Evolutionary conservation across 30 jellyfish, hydroid and myxozoan genomes (phyloP), one percentile per base, ranked within the genome.

Genomic region (Phacellophora camtschatica): DNA sequence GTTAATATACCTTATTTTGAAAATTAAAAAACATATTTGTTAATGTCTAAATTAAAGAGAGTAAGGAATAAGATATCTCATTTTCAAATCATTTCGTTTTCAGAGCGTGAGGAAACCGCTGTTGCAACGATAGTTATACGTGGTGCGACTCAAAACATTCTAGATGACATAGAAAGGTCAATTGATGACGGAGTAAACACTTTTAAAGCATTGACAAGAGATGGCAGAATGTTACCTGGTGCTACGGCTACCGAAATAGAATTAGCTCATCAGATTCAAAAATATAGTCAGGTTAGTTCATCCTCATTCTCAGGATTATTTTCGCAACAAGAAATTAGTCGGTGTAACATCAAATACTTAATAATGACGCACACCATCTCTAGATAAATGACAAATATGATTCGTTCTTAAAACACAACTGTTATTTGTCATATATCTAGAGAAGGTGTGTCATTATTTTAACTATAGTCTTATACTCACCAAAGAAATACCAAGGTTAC

Each of bases 191-290:
- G 98, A 4, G 97, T 95, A 11, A 95, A 95, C 57, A 83, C 98
- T 34, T 95, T 74, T 83, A 95, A 95, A 75, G 96, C 99, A 15
- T 81, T 95, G 46, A 95, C 97, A 45, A 76, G 97, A 62, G 97
- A 95, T 78, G 95, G 83, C 23, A 75, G 97, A 33, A 48, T 95
- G 77, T 54, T 95, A 36, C 97, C 99, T 2, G 99, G 99, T 9
- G 99, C 99, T 0, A 97, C 98, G 33, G 99, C 99, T 2, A 83
- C 95, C 12, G 97, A 95, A 51, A 95, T 95, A 35, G 98, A 90
- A 34, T 65, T 95, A 23, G 96, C 97, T 31, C 95, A 79, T 62
- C 87, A 90, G 43, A 37, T 88, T 19, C 77, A 74, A 15, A 74
- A 69, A 49, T 80, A 79, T 55, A 98, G 97, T 24, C 92, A 88